Conservation (phyloP, 2,888 invertebrate genomes). For the Macroteleia sp. region DNA sequence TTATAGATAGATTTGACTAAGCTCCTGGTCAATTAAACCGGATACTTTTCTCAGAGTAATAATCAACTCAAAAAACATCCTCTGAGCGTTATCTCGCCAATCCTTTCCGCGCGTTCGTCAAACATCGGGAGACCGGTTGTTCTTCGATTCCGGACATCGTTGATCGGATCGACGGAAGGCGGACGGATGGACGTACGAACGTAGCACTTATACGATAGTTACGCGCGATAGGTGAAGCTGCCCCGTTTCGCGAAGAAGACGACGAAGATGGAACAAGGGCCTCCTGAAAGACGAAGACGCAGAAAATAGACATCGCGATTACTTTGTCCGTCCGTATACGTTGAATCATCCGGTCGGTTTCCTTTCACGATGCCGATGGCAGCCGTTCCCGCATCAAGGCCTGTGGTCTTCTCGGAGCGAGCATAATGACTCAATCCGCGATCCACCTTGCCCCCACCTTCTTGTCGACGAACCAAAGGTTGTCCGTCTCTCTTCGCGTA, state of each 20-base stretch:
- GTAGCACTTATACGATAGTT: constrained; percentile 60
- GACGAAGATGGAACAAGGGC: constrained; percentile 33
- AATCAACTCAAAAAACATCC: background rate
- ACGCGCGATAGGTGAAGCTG: constrained; percentile 57
- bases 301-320: constrained; percentile 70
- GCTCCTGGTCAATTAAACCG: background rate
- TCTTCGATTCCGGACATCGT: constrained; percentile 26
- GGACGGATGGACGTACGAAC: constrained; percentile 23
- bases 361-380: no score
- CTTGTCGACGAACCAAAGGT: no score
- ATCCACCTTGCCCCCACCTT: no score
- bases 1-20: constrained; percentile 19
- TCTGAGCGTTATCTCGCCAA: background rate
- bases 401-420: no score
- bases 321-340: constrained; percentile 77
- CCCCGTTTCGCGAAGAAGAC: constrained; percentile 13
- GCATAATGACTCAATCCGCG: no score
- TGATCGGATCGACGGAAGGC: constrained; percentile 39
- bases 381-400: no score
- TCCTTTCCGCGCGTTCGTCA: constrained; percentile 32
- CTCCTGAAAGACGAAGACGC: constrained; percentile 48
- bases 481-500: no score
- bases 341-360: no score
- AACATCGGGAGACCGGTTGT: constrained; percentile 26
- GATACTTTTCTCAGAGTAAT: background rate